A percentile compares a stretch with the other conserved stretches of the same genome.
Evolutionary conservation across 2,888 invertebrate species (phyloP).

Genomic region (Anorthoa munda): DNA sequence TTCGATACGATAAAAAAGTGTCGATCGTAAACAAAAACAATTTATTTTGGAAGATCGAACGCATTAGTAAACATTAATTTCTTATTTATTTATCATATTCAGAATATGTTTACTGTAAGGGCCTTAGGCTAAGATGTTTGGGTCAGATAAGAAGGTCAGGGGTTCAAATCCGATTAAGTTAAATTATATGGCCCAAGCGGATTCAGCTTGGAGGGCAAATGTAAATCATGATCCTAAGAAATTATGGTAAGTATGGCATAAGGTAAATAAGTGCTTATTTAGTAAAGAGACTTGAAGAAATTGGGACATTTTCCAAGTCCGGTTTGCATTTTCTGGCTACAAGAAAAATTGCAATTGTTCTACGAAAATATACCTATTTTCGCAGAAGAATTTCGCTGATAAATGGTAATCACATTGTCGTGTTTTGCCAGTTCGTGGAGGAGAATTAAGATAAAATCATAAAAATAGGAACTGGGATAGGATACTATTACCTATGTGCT

Average conservation of each 20-base stretch:
- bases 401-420: too few relatives aligned
- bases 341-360: not conserved
- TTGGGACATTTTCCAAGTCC: not conserved
- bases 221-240: conserved; percentile 41
- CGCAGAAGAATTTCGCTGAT: too few relatives aligned
- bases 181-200: conserved; percentile 47
- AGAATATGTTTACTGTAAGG: conserved; percentile 39
- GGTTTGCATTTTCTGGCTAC: not conserved
- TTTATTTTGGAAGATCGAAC: conserved; percentile 1
- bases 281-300: not conserved
- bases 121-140: conserved; percentile 46
- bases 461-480: too few relatives aligned
- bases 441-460: too few relatives aligned
- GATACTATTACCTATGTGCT: too few relatives aligned
- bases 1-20: not conserved
- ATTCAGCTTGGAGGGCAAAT: conserved; percentile 37
- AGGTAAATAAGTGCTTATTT: conserved; percentile 22
- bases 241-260: conserved; percentile 20
- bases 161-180: conserved; percentile 62
- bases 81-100: conserved; percentile 49
- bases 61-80: conserved; percentile 14
- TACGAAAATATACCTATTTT: not conserved
- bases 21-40: not conserved
- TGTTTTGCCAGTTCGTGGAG: too few relatives aligned
- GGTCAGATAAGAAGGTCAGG: conserved; percentile 48